Base-by-base conservation (phyloP, 1,140 invertebrate genomes). In the Geopemphigus sp. region DNA sequence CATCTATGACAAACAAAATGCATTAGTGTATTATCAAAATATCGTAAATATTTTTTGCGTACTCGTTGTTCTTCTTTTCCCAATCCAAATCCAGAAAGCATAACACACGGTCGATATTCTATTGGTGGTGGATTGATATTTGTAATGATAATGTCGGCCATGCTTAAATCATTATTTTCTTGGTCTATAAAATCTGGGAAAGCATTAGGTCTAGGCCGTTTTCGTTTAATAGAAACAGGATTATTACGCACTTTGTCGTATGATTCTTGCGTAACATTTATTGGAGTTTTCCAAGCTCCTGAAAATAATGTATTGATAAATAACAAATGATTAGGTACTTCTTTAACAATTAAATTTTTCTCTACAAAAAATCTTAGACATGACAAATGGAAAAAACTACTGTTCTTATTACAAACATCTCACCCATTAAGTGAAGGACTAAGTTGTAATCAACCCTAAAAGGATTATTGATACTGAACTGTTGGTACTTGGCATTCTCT, bases 201-300 rank as follows among this genome's bases (percentile, higher is more conserved):
- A 81, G 61, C 2, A 32, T 32, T 63, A 19, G 82, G 82, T 82
- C 87, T 87, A 68, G 88, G 86, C 54, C 88, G 86, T 84, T 91
- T 91, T 19, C 86, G 82, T 81, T 88, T 88, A 39, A 87, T 86
- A 22, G 87, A 85, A 64, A 85, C 84, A 24, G 86, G 84, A 39
- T 85, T 86, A 10, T 87, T 86, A 83, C 93, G 92, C 2, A 93
- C 90, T 53, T 91, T 90, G 83, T 95, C 93, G 83, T 93, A 92
- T 0, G 90, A 91, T 84, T 96, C 94, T 85, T 94, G 93, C 1
- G 91, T 92, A 78, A 97, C 92, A 84, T 95, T 95, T 50, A 97
- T 92, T 0, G 95, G 94, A 84, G 91, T 91, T 86, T 95, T 95
- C 95, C 95, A 97, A 5, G 94, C 92, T 85, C 91, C 94, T 96